Percentiles rank a stretch among this genome's conserved stretches.
phyloP scores from a whole-genome alignment of 64 coral and sea anemone species.

The Montipora efflorescens region DNA sequence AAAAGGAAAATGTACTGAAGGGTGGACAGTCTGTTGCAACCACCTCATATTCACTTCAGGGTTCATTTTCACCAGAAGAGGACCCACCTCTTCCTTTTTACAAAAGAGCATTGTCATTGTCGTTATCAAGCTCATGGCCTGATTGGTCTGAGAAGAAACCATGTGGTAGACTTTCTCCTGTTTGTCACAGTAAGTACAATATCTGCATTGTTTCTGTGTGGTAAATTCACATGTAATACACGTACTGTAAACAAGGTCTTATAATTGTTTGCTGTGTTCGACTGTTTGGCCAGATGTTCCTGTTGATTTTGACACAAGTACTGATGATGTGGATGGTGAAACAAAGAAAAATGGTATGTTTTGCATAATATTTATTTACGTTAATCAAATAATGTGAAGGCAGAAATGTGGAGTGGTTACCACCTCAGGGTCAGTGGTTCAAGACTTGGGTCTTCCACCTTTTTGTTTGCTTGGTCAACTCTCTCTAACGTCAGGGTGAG shows the following conservation, averaged over 20 bases:
- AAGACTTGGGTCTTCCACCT: no score
- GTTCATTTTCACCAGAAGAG: conserved; percentile 62
- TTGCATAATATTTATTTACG: no score
- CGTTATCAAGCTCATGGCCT: conserved; percentile 88
- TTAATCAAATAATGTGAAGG: no score
- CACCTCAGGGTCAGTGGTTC: no score
- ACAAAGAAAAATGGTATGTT: conserved; percentile 51
- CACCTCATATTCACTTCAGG: conserved; percentile 56
- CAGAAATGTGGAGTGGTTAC: no score
- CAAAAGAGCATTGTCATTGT: conserved; percentile 66
- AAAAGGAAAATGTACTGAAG: conserved; percentile 68
- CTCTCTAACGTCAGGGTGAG: no score
- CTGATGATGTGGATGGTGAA: conserved; percentile 37
- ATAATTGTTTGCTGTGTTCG: neutral
- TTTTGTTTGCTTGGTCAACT: no score
- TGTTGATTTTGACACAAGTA: conserved; percentile 19
- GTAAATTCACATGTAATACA: no score
- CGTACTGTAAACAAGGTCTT: neutral
- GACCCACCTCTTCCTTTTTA: conserved; percentile 62
- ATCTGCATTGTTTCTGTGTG: no score
- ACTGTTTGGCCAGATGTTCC: conserved; percentile 11
- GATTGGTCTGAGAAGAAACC: conserved; percentile 92
- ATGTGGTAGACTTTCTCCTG: conserved; percentile 86
- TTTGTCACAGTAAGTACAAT: conserved; percentile 74
- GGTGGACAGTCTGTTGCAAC: conserved; percentile 83